Percentiles rank a stretch among this genome's conserved stretches.
These are phyloP conservation scores for Rhombomys opimus DNA, from an alignment of 2,113 vertebrate species.

Conservation along the genomic window DNA sequence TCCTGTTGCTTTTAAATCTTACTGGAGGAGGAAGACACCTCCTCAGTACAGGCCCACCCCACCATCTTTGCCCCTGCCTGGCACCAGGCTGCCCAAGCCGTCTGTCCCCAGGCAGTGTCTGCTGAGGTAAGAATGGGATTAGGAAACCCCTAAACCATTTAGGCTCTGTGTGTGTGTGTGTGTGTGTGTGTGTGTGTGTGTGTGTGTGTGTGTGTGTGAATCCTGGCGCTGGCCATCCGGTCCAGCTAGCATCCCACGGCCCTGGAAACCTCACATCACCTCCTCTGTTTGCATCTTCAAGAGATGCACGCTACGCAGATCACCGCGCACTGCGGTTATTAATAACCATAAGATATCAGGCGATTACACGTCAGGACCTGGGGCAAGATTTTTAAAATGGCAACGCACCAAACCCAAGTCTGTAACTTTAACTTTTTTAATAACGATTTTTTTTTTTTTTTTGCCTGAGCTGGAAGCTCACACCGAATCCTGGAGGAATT, in stretches of 20 bases:
- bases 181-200: too few species aligned
- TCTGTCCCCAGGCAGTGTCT: neutral
- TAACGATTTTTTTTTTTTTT: conserved; percentile 93
- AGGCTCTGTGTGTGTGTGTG: too few species aligned
- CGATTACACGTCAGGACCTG: conserved; percentile 75
- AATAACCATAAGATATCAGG: conserved; percentile 79
- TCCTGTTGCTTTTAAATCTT: neutral
- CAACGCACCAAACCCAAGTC: conserved; percentile 90
- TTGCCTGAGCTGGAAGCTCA: conserved; percentile 92
- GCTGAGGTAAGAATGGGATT: neutral
- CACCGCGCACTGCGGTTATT: conserved; percentile 72
- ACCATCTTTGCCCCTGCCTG: neutral
- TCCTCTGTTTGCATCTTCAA: conserved; percentile 47
- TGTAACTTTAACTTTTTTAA: conserved; percentile 98
- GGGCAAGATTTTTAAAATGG: conserved; percentile 79
- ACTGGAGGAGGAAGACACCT: neutral
- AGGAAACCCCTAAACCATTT: conserved; percentile 20
- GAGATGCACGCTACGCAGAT: conserved; percentile 22
- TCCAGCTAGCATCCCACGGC: neutral
- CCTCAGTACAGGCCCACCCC: neutral
- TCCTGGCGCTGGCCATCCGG: rapidly evolving
- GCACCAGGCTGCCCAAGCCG: neutral
- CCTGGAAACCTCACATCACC: neutral
- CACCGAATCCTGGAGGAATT: conserved; percentile 98
- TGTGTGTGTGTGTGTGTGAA: neutral